A percentile compares a stretch with the other conserved stretches of the same genome.
phyloP scores from a whole-genome alignment of 2,888 invertebrate genomes.

The Synergus gifuensis region DNA sequence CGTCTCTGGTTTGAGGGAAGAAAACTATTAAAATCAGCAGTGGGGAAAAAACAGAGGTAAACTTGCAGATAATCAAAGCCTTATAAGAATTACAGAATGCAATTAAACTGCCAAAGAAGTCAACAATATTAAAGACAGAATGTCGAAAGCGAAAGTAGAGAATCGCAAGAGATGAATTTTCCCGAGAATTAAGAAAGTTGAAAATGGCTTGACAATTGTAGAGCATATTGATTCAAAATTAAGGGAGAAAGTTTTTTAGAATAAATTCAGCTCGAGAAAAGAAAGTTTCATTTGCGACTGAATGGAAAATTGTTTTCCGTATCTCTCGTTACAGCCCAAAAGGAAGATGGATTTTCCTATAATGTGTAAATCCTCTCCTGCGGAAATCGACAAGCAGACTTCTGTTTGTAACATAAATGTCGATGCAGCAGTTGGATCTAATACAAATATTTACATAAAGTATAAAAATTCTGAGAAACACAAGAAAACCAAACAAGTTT shows the following conservation, averaged over 20 bases:
- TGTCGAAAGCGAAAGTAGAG: slow-evolving; percentile 36
- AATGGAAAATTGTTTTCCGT: slow-evolving; percentile 52
- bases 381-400: slow-evolving; percentile 47
- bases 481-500: background rate
- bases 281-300: slow-evolving; percentile 55
- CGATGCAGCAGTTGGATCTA: slow-evolving; percentile 45
- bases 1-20: too few relatives aligned
- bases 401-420: slow-evolving; percentile 50
- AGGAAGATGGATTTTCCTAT: slow-evolving; percentile 34
- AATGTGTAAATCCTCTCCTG: slow-evolving; percentile 46
- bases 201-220: slow-evolving; percentile 30
- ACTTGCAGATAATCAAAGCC: background rate
- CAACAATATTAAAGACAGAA: slow-evolving; percentile 5
- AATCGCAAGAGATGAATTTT: slow-evolving; percentile 38
- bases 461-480: background rate
- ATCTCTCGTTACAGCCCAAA: slow-evolving; percentile 41
- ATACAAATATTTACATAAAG: background rate
- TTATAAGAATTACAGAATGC: background rate
- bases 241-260: slow-evolving; percentile 37
- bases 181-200: slow-evolving; percentile 7
- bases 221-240: background rate
- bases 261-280: slow-evolving; percentile 40
- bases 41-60: background rate
- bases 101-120: slow-evolving; percentile 22
- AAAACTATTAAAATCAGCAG: background rate